Evolutionary conservation across 2,888 invertebrate genomes (phyloP).

Genomic region (Parapristionchus giblindavisi): DNA sequence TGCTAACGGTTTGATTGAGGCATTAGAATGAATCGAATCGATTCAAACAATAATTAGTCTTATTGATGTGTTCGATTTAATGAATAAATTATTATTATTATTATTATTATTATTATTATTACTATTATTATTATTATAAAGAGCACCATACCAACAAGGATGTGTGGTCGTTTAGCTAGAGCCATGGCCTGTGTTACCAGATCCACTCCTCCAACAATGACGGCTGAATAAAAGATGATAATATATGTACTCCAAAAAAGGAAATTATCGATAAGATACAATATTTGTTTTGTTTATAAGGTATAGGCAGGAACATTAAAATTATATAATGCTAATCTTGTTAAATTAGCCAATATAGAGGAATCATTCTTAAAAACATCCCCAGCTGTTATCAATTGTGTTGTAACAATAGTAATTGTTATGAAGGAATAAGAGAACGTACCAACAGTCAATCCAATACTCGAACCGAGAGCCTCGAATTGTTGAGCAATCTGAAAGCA

Average conservation of each 20-base stretch:
- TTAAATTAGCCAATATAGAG: neutral
- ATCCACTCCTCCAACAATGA: constrained; percentile 98
- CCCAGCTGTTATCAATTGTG: neutral
- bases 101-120: too few relatives aligned
- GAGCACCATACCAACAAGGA: constrained; percentile 80
- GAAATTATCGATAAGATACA: too few relatives aligned
- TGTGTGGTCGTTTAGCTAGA: constrained; percentile 93
- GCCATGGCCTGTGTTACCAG: constrained; percentile 92
- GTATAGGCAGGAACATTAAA: too few relatives aligned
- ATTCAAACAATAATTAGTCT: too few relatives aligned
- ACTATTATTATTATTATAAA: too few relatives aligned
- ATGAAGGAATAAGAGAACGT: constrained; percentile 43
- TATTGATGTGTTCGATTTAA: too few relatives aligned
- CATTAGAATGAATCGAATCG: too few relatives aligned
- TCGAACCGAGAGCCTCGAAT: constrained; percentile 88
- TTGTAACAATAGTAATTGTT: neutral
- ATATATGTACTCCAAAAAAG: too few relatives aligned
- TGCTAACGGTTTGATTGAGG: too few relatives aligned
- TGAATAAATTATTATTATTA: too few relatives aligned
- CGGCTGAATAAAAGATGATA: constrained; percentile 77
- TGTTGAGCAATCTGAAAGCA: constrained; percentile 84
- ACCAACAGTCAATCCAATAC: constrained; percentile 89
- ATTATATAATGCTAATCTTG: too few relatives aligned
- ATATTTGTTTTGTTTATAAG: too few relatives aligned
- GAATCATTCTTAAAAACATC: neutral